A percentile compares a stretch with the other conserved stretches of the same genome.
Evolutionary conservation across 2,888 invertebrate genomes (phyloP).

Genomic region (Plutella xylostella): DNA sequence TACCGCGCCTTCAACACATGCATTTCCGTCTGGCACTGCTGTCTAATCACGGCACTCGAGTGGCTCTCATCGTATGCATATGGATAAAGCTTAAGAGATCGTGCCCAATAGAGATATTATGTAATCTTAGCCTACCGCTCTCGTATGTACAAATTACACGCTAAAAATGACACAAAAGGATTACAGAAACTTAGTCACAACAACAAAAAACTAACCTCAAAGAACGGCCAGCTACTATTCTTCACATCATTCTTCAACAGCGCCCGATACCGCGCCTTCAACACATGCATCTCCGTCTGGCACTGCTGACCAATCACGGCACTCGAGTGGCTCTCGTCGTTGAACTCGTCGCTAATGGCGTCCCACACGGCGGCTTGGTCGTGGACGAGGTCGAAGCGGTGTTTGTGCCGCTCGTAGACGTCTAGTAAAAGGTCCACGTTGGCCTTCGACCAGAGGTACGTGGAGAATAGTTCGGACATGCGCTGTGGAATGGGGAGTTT

Average conservation of each 20-base stretch:
- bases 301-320: not conserved
- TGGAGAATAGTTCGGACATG: conserved; percentile 7
- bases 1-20: not conserved
- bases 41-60: not conserved
- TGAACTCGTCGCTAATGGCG: not conserved
- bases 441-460: conserved; percentile 6
- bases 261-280: not conserved
- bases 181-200: too few species aligned
- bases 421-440: conserved; percentile 6
- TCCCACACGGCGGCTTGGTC: not conserved
- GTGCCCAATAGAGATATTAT: too few species aligned
- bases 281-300: not conserved
- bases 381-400: not conserved
- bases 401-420: not conserved
- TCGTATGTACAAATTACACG: too few species aligned
- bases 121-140: too few species aligned
- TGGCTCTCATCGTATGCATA: not conserved
- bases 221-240: not conserved
- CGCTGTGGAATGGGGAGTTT: too few species aligned
- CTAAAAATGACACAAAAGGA: too few species aligned
- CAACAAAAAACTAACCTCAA: not conserved
- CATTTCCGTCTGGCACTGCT: not conserved
- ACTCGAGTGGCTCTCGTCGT: not conserved
- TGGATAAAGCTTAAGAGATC: too few species aligned
- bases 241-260: too few species aligned